Conservation (phyloP, 2,113 vertebrate genomes). For the Rattus norvegicus region DNA sequence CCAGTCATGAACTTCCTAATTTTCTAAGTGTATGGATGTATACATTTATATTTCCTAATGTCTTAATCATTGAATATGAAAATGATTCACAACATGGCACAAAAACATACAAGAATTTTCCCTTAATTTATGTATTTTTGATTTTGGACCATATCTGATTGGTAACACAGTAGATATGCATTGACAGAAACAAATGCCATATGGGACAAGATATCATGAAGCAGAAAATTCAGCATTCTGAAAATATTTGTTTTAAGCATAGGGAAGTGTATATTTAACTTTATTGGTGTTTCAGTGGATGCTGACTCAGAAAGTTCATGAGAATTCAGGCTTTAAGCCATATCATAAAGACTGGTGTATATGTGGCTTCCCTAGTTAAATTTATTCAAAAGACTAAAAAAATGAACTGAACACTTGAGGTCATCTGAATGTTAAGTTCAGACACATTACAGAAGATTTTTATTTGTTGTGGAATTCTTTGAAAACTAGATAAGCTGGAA, state of each 20-base stretch:
- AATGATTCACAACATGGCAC: neutral
- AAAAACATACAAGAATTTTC: neutral
- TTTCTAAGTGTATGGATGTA: neutral
- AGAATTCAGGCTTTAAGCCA: neutral
- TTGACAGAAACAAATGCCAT: neutral
- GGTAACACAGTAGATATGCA: neutral
- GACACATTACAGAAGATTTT: neutral
- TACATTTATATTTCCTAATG: neutral
- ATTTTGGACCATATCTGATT: neutral
- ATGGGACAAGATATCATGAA: neutral
- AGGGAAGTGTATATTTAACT: neutral
- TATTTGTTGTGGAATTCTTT: neutral
- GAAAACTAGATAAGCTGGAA: neutral
- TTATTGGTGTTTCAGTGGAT: neutral
- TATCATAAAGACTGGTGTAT: neutral
- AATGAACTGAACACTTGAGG: neutral
- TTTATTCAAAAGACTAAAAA: neutral
- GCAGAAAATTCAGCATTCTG: neutral
- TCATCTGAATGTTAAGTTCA: neutral
- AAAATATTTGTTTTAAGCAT: neutral
- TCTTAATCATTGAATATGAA: slow-evolving; percentile 15
- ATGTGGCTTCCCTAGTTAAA: too few relatives aligned
- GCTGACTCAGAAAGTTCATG: neutral
- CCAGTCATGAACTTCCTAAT: neutral
- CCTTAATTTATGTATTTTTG: neutral